These are phyloP conservation scores for Tetramorium parvispinum DNA, from an alignment of 1,140 invertebrate species.

Conservation along the genomic window DNA sequence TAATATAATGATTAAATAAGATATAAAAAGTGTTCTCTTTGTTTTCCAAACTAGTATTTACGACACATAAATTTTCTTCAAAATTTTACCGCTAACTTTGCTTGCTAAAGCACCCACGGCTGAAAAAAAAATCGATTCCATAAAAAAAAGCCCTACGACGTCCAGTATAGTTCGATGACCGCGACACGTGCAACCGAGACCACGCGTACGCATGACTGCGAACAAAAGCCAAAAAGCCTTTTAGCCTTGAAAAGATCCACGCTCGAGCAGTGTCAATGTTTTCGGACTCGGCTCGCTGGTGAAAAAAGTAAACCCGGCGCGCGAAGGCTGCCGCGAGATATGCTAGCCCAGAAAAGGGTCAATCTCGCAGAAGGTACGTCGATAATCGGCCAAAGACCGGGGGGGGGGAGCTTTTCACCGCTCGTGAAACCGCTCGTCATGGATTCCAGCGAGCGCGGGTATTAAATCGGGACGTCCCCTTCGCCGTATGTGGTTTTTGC, in stretches of 20 bases:
- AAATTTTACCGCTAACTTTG: not conserved
- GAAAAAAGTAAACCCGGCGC: not conserved
- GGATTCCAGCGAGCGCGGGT: slow-evolving; percentile 12
- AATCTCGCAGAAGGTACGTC: slow-evolving; percentile 62
- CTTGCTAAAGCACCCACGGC: not conserved
- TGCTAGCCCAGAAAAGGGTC: slow-evolving; percentile 51
- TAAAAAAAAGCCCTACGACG: not conserved
- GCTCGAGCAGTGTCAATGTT: slow-evolving; percentile 53
- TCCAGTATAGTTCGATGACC: slow-evolving; percentile 8
- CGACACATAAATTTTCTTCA: not conserved
- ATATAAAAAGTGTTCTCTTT: not conserved
- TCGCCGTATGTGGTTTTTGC: slow-evolving; percentile 45
- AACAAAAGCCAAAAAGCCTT: slow-evolving; percentile 46
- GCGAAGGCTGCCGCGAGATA: slow-evolving; percentile 11
- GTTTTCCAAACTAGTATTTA: not conserved
- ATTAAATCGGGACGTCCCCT: slow-evolving; percentile 63
- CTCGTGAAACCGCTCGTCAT: slow-evolving; percentile 23
- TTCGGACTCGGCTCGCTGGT: slow-evolving; percentile 31
- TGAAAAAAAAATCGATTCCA: not conserved
- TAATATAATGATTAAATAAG: not conserved
- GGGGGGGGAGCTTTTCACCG: slow-evolving; percentile 7
- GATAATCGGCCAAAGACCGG: slow-evolving; percentile 68
- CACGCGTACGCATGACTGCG: slow-evolving; percentile 7
- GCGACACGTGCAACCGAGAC: slow-evolving; percentile 6
- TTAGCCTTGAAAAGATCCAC: slow-evolving; percentile 52